phyloP scores from a whole-genome alignment of 2,113 vertebrate genomes.

The Oophaga pumilio region DNA sequence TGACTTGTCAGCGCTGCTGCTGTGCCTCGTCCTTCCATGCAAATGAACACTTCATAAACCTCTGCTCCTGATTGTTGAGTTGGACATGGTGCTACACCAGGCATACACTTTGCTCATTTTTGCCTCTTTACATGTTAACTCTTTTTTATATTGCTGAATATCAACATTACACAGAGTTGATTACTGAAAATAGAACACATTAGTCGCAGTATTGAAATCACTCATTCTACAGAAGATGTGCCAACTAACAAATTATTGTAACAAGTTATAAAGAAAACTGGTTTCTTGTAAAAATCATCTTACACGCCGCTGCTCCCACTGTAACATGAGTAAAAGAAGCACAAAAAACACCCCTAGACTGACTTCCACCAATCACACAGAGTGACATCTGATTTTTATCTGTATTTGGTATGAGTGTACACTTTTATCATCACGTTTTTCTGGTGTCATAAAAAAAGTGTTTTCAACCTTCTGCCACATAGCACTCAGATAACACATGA shows the following conservation, averaged over 20 bases:
- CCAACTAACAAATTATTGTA: too few species aligned
- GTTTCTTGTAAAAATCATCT: not conserved
- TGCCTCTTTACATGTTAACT: not conserved
- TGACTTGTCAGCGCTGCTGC: slow-evolving; percentile 62
- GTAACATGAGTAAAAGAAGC: not conserved
- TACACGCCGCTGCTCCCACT: not conserved
- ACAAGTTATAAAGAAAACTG: not conserved
- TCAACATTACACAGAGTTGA: not conserved
- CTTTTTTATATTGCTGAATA: not conserved
- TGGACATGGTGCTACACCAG: slow-evolving; percentile 29
- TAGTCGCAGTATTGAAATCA: not conserved
- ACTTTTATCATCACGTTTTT: too few species aligned
- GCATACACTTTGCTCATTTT: not conserved
- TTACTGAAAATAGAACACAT: not conserved
- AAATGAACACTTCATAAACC: slow-evolving; percentile 49
- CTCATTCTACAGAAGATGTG: not conserved
- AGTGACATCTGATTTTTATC: too few species aligned
- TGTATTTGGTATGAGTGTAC: too few species aligned
- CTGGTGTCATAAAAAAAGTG: too few species aligned
- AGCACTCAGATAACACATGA: too few species aligned
- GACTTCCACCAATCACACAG: too few species aligned
- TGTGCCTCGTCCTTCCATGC: slow-evolving; percentile 61
- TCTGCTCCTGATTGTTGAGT: slow-evolving; percentile 21
- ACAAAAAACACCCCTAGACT: too few species aligned
- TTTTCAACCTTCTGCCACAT: too few species aligned